phyloP scores from a whole-genome alignment of 37 sponge, comb jelly and placozoan genomes.

The Cliona cf. orientalis region DNA sequence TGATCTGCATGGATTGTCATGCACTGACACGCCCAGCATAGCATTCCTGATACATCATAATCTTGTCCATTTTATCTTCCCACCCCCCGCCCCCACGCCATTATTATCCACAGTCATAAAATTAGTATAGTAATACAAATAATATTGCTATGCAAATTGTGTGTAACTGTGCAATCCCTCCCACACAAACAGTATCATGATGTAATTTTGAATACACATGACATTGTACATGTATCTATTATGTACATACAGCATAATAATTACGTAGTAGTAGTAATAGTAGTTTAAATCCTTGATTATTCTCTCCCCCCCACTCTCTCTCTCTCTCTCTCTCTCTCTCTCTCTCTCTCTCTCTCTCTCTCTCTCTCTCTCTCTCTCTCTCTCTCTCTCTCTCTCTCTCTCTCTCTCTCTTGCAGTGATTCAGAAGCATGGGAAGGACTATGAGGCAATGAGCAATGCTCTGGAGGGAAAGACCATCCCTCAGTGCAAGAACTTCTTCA shows the following conservation, averaged over 20 bases:
- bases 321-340: not conserved
- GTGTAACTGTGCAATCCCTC: too few species aligned
- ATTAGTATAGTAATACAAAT: too few species aligned
- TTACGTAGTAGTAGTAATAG: not conserved
- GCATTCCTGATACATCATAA: too few species aligned
- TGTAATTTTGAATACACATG: too few species aligned
- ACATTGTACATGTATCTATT: too few species aligned
- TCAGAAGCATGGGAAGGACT: slow-evolving; percentile 52
- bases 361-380: not conserved
- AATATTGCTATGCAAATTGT: too few species aligned
- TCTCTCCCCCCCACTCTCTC: slow-evolving; percentile 6
- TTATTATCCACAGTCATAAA: too few species aligned
- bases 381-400: not conserved
- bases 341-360: not conserved
- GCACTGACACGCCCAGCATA: too few species aligned
- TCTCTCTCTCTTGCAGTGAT: slow-evolving; percentile 23
- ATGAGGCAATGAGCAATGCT: slow-evolving; percentile 48
- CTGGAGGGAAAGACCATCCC: slow-evolving; percentile 57
- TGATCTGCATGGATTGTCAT: too few species aligned
- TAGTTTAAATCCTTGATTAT: slow-evolving; percentile 6
- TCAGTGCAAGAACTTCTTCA: slow-evolving; percentile 76
- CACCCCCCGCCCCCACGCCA: too few species aligned
- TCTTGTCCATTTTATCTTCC: too few species aligned
- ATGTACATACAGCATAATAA: not conserved
- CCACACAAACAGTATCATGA: too few species aligned